These are phyloP conservation scores for Lemur catta DNA, from an alignment of 2,797 vertebrate species.

Conservation along the genomic window DNA sequence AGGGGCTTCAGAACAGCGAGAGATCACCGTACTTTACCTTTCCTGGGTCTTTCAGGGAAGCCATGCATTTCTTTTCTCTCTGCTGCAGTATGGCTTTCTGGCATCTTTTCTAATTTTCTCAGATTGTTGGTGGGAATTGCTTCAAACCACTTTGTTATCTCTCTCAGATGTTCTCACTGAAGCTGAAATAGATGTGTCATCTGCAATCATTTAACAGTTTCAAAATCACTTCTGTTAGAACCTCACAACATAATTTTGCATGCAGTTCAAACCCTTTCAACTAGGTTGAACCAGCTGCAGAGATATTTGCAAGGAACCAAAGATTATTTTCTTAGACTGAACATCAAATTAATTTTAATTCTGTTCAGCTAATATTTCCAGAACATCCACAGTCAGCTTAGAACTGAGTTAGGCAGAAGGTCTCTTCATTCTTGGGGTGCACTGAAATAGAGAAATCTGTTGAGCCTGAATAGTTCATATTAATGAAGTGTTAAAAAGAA, in stretches of 20 bases:
- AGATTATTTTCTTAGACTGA: not conserved
- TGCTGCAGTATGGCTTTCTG: not conserved
- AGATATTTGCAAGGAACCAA: not conserved
- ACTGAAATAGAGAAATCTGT: not conserved
- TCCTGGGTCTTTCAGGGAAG: not conserved
- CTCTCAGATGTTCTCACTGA: slow-evolving; percentile 46
- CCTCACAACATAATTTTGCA: not conserved
- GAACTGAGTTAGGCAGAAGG: not conserved
- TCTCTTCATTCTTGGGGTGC: not conserved
- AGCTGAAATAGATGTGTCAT: slow-evolving; percentile 44
- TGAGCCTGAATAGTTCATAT: not conserved
- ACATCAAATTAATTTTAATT: slow-evolving; percentile 44
- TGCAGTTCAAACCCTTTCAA: not conserved
- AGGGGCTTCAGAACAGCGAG: not conserved
- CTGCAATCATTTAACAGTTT: slow-evolving; percentile 16
- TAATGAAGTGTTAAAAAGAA: not conserved
- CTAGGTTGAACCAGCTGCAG: not conserved
- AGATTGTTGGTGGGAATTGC: slow-evolving; percentile 16
- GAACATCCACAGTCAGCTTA: not conserved
- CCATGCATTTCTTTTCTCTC: not conserved
- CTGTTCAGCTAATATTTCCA: not conserved
- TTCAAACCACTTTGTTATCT: slow-evolving; percentile 44
- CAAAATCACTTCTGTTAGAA: slow-evolving; percentile 29
- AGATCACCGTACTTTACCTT: not conserved
- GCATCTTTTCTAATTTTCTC: slow-evolving; percentile 36